Evolutionary conservation across 1,140 invertebrate genomes (phyloP).

Genomic region (Pseudobourletiella spinata): DNA sequence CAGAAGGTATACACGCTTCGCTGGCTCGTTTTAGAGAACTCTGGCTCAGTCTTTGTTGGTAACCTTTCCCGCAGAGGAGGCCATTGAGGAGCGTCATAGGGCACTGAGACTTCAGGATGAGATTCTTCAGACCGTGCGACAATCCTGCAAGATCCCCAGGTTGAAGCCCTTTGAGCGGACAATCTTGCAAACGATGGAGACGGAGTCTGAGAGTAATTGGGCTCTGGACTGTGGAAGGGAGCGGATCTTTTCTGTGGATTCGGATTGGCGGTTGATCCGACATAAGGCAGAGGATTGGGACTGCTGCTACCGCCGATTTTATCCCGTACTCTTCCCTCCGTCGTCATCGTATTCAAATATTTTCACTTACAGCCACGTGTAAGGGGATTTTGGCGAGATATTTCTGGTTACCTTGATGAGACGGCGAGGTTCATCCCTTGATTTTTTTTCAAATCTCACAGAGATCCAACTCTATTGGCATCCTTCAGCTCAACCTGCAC

Average conservation of each 20-base stretch:
- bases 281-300: not conserved
- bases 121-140: no score
- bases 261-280: not conserved
- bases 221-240: not conserved
- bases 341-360: not conserved
- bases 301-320: not conserved
- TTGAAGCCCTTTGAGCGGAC: not conserved
- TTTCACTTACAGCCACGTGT: not conserved
- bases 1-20: no score
- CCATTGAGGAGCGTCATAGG: no score
- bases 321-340: not conserved
- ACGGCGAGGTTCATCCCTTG: not conserved
- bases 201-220: not conserved
- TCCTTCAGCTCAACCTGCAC: not conserved
- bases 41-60: no score
- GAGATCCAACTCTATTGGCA: not conserved
- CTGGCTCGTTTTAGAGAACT: no score
- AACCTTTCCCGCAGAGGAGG: no score
- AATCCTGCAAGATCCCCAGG: not conserved
- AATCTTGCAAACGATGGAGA: not conserved
- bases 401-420: not conserved
- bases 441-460: not conserved
- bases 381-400: not conserved
- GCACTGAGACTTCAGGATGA: no score
- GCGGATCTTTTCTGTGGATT: not conserved